Conservation (phyloP, 1,140 invertebrate species). For the Megalopta genalis region DNA sequence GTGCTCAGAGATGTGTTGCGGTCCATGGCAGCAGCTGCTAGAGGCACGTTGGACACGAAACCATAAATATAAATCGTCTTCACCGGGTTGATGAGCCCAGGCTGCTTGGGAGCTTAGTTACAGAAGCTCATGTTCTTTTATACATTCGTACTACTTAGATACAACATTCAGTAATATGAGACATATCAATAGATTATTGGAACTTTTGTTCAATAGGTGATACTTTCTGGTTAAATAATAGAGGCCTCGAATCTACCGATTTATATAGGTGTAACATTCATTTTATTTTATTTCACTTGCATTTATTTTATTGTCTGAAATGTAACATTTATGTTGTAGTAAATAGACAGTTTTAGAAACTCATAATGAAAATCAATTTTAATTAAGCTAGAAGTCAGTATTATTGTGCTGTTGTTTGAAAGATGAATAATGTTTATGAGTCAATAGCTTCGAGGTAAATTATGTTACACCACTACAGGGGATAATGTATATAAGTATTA, state of each 20-base stretch:
- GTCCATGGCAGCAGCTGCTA: no score
- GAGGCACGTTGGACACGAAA: no score
- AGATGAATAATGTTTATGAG: slow-evolving; percentile 23
- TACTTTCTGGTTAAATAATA: slow-evolving; percentile 1
- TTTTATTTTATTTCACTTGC: neutral
- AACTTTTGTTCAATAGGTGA: slow-evolving; percentile 14
- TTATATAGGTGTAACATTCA: slow-evolving; percentile 19
- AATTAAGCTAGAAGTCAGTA: slow-evolving; percentile 20
- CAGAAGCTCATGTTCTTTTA: slow-evolving; percentile 49
- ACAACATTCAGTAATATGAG: slow-evolving; percentile 26
- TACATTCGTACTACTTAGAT: slow-evolving; percentile 56
- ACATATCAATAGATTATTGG: slow-evolving; percentile 21
- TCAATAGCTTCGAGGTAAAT: slow-evolving; percentile 40
- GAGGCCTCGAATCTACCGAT: slow-evolving; percentile 25
- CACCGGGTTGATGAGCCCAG: no score
- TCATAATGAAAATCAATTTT: neutral
- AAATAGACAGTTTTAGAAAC: slow-evolving; percentile 6
- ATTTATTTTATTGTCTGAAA: neutral
- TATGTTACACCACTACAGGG: slow-evolving; percentile 19
- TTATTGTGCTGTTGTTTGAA: slow-evolving; percentile 2
- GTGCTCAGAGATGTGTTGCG: no score
- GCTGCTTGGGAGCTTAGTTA: slow-evolving; percentile 45
- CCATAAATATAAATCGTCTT: no score
- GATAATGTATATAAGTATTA: slow-evolving; percentile 42
- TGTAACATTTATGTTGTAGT: neutral